Conservation (phyloP, 2,797 vertebrate species). For the Manis javanica region DNA sequence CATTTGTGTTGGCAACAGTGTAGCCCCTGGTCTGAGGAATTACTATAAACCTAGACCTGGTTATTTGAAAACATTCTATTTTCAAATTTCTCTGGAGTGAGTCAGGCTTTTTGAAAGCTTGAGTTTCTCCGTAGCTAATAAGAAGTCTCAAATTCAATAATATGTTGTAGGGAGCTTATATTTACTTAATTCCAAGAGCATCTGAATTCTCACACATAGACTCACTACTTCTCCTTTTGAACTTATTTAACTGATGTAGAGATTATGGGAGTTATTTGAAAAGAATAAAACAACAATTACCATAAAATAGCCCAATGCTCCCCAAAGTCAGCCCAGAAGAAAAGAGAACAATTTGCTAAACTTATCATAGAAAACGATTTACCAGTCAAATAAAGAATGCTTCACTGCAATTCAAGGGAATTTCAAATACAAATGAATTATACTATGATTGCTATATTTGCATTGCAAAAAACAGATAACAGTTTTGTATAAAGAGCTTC, state of each 20-base stretch:
- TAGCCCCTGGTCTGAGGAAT: neutral
- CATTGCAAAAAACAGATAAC: slow-evolving; percentile 3
- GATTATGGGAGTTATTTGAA: neutral
- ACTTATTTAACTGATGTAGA: neutral
- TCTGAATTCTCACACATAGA: neutral
- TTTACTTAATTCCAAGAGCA: slow-evolving; percentile 21
- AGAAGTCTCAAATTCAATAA: neutral
- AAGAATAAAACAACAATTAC: neutral
- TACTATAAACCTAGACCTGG: neutral
- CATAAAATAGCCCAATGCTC: neutral
- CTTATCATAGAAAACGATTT: slow-evolving; percentile 56
- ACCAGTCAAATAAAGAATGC: slow-evolving; percentile 63
- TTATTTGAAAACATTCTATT: neutral
- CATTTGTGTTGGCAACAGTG: rapidly evolving
- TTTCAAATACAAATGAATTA: slow-evolving; percentile 56
- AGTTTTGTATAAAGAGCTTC: neutral
- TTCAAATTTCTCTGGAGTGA: neutral
- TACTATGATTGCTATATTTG: slow-evolving; percentile 38
- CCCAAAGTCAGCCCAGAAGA: neutral
- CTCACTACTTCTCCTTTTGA: neutral
- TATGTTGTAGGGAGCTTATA: neutral
- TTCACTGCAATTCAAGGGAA: neutral
- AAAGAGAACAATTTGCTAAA: slow-evolving; percentile 51
- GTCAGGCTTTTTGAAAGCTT: neutral
- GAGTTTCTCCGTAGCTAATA: neutral